Evolutionary conservation across 2,888 invertebrate genomes (phyloP), one percentile per base, ranked within the genome.

Genomic region (Campaea margaritaria): DNA sequence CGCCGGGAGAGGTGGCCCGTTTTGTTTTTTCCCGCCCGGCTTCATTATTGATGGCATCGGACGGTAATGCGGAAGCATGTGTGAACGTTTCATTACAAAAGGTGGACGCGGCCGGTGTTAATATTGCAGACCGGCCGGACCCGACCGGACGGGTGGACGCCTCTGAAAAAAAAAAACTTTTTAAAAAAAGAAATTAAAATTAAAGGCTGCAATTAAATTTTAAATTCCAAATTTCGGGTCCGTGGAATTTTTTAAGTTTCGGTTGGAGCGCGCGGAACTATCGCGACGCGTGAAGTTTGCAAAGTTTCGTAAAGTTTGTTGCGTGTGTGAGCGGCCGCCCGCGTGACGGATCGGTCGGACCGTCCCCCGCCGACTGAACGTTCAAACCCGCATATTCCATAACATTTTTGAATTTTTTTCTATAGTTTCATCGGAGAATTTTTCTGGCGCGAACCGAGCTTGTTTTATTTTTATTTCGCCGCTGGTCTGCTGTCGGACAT

Each of bases 1-100:
- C 88, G 88, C 76, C 90, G 88, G 89, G 89, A 86, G 89, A 90
- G 90, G 89, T 89, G 89, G 79, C 89, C 87, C 87, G 89, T 89
- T 90, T 90, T 92, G 90, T 91, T 91, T 92, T 91, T 92, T 87
- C 89, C 91, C 91, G 90, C 91, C 91, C 93, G 93, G 92, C 91
- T 91, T 91, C 91, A 91, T 92, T 91, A 92, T 92, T 92, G 91
- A 91, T 91, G 92, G 91, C 91, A 91, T 91, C 91, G 91, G 88
- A 89, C 90, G 90, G 88, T 91, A 91, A 91, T 91, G 91, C 92
- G 92, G 91, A 91, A 91, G 91, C 91, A 91, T 91, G 91, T 91
- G 92, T 91, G 91, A 91, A 91, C 91, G 89, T 91, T 91, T 89
- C 91, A 91, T 92, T 91, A 91, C 91, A 91, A 91, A 91, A 91